phyloP scores from a whole-genome alignment of 2,113 vertebrate genomes.

The Puntigrus tetrazona region DNA sequence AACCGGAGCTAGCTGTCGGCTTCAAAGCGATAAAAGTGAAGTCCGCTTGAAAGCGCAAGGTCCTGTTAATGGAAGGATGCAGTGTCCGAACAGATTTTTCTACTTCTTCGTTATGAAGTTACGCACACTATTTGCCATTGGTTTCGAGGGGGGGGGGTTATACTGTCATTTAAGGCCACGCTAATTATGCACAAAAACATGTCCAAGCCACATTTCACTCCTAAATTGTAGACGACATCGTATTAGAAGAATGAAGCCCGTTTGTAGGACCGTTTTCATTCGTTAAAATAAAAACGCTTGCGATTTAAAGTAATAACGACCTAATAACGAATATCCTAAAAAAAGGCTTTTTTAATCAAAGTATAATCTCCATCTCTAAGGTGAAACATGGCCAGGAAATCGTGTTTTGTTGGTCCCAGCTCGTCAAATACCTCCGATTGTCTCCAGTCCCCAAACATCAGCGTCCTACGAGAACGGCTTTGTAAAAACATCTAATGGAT shows the following conservation, averaged over 20 bases:
- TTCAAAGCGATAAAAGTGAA: neutral
- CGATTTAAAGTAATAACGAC: no score
- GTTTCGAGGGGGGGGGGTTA: neutral
- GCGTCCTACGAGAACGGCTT: neutral
- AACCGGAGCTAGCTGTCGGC: neutral
- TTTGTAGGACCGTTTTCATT: neutral
- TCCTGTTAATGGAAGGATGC: neutral
- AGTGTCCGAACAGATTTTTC: neutral
- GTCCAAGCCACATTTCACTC: neutral
- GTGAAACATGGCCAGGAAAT: neutral
- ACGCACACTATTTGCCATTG: slow-evolving; percentile 14
- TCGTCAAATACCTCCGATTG: neutral
- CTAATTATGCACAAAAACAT: neutral
- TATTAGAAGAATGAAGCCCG: neutral
- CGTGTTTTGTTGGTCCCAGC: neutral
- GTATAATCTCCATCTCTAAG: neutral
- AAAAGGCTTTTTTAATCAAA: neutral
- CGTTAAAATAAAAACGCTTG: no score
- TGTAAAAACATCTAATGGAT: neutral
- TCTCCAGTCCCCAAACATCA: neutral
- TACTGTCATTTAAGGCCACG: neutral
- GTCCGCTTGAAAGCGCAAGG: neutral
- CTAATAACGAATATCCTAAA: no score
- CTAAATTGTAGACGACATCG: neutral
- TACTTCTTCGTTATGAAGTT: neutral